Base-by-base conservation (phyloP, 2,797 vertebrate genomes). In the Micromesistius poutassou region DNA sequence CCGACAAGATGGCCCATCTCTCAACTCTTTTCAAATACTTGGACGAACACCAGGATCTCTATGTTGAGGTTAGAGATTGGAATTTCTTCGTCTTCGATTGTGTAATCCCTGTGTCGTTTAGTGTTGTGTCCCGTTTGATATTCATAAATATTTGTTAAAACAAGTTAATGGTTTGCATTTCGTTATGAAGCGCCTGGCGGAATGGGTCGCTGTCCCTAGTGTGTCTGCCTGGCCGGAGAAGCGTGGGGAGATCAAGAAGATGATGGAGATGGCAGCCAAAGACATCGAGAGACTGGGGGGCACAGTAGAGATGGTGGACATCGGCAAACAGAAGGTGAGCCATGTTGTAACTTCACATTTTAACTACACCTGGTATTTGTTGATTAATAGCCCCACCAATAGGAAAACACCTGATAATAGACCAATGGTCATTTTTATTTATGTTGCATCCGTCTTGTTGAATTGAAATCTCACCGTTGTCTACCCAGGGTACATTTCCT, bases 221-320 rank as follows among this genome's bases (percentile, higher is more conserved):
- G 96, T 99, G 75, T 99, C 98, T 0, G 95, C 96, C 0, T 98
- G 95, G 96, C 95, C 98, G 0, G 98, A 98, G 89, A 99, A 99
- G 84, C 94, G 98, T 0, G 92, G 77, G 0, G 97, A 98, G 75
- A 95, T 98, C 92, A 94, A 84, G 25, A 94, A 4, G 86, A 99
- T 99, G 98, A 97, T 99, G 95, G 93, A 98, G 78, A 94, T 96
- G 22, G 97, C 95, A 0, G 96, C 95, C 0, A 94, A 94, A 13
- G 96, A 97, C 38, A 95, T 99, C 0, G 91, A 95, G 86, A 92
- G 82, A 12, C 90, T 99, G 73, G 97, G 98, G 3, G 97, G 97
- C 73, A 95, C 93, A 0, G 91, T 94, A 74, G 94, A 98, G 12
- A 81, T 99, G 84, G 93, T 96, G 79, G 96, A 99, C 74, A 89